Conservation (phyloP, 2,113 vertebrate species). For the Cervus canadensis region DNA sequence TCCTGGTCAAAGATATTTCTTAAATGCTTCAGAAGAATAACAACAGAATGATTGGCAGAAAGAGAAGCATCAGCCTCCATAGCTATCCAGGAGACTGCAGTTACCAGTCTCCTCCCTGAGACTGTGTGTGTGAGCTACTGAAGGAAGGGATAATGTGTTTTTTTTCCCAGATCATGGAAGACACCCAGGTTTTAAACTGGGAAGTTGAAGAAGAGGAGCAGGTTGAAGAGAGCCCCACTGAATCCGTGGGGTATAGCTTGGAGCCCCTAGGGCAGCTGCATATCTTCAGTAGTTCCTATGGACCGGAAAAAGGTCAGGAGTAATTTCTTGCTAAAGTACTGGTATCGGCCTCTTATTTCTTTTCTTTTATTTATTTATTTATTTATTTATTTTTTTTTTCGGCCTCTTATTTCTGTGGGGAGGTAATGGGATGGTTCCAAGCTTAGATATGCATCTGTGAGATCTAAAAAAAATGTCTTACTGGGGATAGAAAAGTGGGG, state of each 20-base stretch:
- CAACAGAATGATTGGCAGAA: neutral
- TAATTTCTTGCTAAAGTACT: neutral
- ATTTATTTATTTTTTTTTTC: no score
- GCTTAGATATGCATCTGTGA: neutral
- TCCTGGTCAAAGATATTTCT: neutral
- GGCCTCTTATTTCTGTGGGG: neutral
- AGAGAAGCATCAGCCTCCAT: neutral
- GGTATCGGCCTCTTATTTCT: neutral
- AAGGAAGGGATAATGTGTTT: conserved; percentile 11
- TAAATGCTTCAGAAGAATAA: neutral
- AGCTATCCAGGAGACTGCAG: neutral
- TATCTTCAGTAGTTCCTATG: conserved; percentile 70
- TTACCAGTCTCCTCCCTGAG: neutral
- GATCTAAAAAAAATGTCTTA: neutral
- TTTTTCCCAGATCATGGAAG: conserved; percentile 72
- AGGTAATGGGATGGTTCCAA: neutral
- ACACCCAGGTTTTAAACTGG: conserved; percentile 72
- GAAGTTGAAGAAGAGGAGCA: conserved; percentile 59
- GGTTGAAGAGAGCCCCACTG: neutral
- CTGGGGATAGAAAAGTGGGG: neutral
- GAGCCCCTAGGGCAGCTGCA: conserved; percentile 67
- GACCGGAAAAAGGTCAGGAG: conserved; percentile 76
- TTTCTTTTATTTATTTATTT: no score
- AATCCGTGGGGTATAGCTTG: neutral
- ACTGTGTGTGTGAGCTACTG: neutral